Evolutionary conservation across 2,797 vertebrate genomes (phyloP).

Genomic region (Huso huso): DNA sequence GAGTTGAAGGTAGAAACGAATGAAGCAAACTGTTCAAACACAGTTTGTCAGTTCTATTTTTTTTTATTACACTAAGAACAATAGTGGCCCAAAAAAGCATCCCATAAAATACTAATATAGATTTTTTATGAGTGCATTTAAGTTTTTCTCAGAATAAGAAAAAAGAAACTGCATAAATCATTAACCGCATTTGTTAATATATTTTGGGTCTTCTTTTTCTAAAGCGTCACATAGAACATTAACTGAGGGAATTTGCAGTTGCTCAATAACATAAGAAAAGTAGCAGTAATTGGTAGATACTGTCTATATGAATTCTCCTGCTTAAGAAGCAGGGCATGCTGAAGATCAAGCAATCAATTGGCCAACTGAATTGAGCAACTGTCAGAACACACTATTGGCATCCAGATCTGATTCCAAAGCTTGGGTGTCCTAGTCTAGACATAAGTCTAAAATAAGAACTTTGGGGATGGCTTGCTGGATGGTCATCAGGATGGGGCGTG

Average conservation of each 20-base stretch:
- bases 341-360: no score
- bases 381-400: no score
- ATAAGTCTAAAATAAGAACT: constrained; percentile 37
- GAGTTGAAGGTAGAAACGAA: constrained; percentile 49
- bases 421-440: constrained; percentile 55
- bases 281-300: no score
- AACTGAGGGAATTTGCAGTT: no score
- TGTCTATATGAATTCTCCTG: no score
- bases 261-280: no score
- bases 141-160: constrained; percentile 42
- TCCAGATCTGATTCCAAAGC: constrained; percentile 24
- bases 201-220: no score
- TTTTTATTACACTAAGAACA: constrained; percentile 52
- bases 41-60: constrained; percentile 45
- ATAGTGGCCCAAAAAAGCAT: constrained; percentile 54
- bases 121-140: constrained; percentile 51
- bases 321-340: no score
- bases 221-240: no score
- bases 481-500: constrained; percentile 23
- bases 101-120: constrained; percentile 60
- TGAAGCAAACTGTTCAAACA: constrained; percentile 51
- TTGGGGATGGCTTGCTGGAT: constrained; percentile 36
- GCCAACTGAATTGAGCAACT: no score
- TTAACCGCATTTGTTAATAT: constrained; percentile 15
- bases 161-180: constrained; percentile 23